These are phyloP conservation scores for Gonatopus flavifemur DNA, from an alignment of 1,140 invertebrate species.

Conservation along the genomic window DNA sequence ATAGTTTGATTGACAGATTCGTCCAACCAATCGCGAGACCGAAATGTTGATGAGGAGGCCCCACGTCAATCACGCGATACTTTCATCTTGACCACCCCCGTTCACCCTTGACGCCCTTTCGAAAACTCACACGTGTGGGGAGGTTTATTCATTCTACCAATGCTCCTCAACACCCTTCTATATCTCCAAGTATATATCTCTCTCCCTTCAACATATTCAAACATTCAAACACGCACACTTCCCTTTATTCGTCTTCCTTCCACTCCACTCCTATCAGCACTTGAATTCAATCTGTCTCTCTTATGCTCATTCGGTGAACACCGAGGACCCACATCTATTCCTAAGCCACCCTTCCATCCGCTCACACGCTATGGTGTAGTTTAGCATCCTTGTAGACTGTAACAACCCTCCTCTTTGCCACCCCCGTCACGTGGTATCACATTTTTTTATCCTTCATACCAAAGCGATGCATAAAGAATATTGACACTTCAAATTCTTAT, in stretches of 20 bases:
- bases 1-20: conserved; percentile 56
- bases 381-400: conserved; percentile 42
- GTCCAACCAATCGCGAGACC: conserved; percentile 56
- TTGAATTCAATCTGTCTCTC: conserved; percentile 11
- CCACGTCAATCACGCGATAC: conserved; percentile 55
- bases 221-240: too few species aligned
- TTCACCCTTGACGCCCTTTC: conserved; percentile 14
- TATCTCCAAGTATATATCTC: conserved; percentile 5
- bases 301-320: conserved; percentile 23
- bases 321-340: conserved; percentile 31
- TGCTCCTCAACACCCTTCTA: conserved; percentile 6
- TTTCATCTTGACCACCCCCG: conserved; percentile 34
- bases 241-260: conserved; percentile 9
- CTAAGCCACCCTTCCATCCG: conserved; percentile 43
- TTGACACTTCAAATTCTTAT: too few species aligned
- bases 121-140: too few species aligned
- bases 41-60: conserved; percentile 60
- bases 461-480: conserved; percentile 12
- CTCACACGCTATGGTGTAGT: conserved; percentile 49
- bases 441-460: conserved; percentile 10
- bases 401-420: conserved; percentile 11
- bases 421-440: conserved; percentile 19
- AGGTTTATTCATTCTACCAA: conserved; percentile 21
- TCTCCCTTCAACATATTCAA: not conserved
- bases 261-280: conserved; percentile 9